A percentile compares a stretch with the other conserved stretches of the same genome.
Conservation (phyloP, 2,888 invertebrate genomes). For the Lepeophtheirus nordmannii region DNA sequence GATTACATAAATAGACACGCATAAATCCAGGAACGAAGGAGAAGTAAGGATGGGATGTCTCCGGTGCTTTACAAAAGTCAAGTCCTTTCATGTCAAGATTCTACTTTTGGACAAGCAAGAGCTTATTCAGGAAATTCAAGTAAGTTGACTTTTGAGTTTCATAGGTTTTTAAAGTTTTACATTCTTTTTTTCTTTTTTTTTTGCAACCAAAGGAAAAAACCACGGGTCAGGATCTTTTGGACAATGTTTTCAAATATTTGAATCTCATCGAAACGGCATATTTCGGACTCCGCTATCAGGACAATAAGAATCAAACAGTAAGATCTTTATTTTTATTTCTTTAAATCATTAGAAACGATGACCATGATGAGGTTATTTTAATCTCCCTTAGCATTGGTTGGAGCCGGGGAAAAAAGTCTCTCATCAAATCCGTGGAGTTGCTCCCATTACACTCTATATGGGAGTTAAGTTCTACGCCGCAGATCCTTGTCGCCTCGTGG, state of each 20-base stretch:
- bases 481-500: constrained; percentile 84
- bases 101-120: constrained; percentile 77
- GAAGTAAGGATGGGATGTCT: constrained; percentile 34
- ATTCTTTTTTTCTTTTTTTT: neutral
- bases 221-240: constrained; percentile 72
- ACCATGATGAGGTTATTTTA: too few species aligned
- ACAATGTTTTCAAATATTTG: constrained; percentile 77
- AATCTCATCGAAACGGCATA: constrained; percentile 90
- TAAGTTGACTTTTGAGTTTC: constrained; percentile 36
- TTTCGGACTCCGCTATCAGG: constrained; percentile 83
- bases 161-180: neutral
- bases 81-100: constrained; percentile 53
- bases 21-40: too few species aligned
- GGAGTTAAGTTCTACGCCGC: constrained; percentile 94
- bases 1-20: too few species aligned
- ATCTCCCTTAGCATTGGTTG: constrained; percentile 68
- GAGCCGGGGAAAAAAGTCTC: constrained; percentile 74
- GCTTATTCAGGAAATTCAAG: constrained; percentile 73
- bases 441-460: constrained; percentile 75
- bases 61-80: constrained; percentile 33
- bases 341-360: too few species aligned
- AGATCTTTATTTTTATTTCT: too few species aligned
- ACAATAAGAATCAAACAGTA: constrained; percentile 84
- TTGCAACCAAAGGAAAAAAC: constrained; percentile 35
- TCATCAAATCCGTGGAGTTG: constrained; percentile 59